Evolutionary conservation across 1,140 invertebrate genomes (phyloP).

Genomic region (Stenopsyche tienmushanensis): DNA sequence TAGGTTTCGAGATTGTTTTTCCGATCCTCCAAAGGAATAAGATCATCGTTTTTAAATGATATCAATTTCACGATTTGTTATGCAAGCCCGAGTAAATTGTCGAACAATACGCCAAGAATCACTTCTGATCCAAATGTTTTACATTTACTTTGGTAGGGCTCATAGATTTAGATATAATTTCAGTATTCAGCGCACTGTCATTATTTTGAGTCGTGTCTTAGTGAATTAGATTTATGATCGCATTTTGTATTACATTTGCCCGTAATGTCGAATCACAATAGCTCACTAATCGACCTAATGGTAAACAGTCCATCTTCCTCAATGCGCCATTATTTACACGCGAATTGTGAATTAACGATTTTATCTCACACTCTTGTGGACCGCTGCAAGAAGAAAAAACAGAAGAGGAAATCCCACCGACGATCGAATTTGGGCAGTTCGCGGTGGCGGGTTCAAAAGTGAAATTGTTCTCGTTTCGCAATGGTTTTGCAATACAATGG

Average conservation of each 20-base stretch:
- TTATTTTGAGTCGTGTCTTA: conserved; percentile 1
- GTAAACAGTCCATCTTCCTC: conserved; percentile 36
- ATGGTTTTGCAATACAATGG: conserved; percentile 23
- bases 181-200: neutral
- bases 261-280: conserved; percentile 25
- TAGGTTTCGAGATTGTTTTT: too few relatives aligned
- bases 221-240: conserved; percentile 22
- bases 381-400: conserved; percentile 1
- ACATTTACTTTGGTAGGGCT: too few relatives aligned
- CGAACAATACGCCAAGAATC: too few relatives aligned
- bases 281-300: conserved; percentile 33
- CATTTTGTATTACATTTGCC: conserved; percentile 19
- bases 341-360: conserved; percentile 35
- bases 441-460: conserved; percentile 38
- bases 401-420: neutral
- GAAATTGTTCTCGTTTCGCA: conserved; percentile 35
- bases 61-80: too few relatives aligned
- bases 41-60: too few relatives aligned
- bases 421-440: conserved; percentile 27
- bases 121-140: too few relatives aligned
- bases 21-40: too few relatives aligned
- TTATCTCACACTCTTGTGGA: conserved; percentile 2
- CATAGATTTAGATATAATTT: too few relatives aligned
- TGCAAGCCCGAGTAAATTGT: too few relatives aligned
- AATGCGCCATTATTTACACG: conserved; percentile 35